A percentile compares a stretch with the other conserved stretches of the same genome.
Evolutionary conservation across 1,140 invertebrate species (phyloP).

Genomic region (Drosophila biarmipes): DNA sequence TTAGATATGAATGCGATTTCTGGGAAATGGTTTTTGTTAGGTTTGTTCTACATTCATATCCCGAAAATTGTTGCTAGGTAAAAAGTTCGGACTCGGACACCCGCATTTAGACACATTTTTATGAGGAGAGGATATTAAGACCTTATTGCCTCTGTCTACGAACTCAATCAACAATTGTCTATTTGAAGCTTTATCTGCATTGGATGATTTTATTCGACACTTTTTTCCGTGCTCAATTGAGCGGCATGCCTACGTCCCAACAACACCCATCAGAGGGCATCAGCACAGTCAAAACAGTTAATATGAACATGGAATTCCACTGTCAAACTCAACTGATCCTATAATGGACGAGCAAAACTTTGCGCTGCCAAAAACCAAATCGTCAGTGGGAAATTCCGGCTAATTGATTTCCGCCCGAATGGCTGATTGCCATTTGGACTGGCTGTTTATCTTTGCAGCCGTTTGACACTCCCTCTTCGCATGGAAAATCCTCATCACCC

Average conservation of each 20-base stretch:
- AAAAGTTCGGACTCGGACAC: no score
- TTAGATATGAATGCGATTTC: no score
- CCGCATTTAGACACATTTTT: no score
- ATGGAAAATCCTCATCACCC: neutral
- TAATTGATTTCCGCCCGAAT: slow-evolving; percentile 68
- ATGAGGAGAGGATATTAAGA: no score
- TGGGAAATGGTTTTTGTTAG: no score
- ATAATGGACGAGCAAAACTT: slow-evolving; percentile 22
- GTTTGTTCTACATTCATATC: no score
- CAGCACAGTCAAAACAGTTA: slow-evolving; percentile 7
- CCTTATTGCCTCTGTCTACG: no score
- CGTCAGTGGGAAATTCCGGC: slow-evolving; percentile 11
- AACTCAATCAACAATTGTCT: no score
- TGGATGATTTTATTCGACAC: no score
- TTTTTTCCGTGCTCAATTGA: no score
- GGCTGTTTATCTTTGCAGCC: slow-evolving; percentile 36
- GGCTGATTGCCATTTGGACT: slow-evolving; percentile 49
- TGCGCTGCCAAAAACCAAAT: neutral
- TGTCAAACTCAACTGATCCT: slow-evolving; percentile 11
- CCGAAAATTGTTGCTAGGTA: no score
- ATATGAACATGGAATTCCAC: slow-evolving; percentile 9
- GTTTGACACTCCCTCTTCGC: slow-evolving; percentile 14
- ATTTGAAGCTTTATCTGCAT: no score
- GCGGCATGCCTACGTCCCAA: neutral
- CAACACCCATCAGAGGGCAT: slow-evolving; percentile 28